Evolutionary conservation across 1,140 invertebrate species (phyloP).

Genomic region (Nephotettix cincticeps): DNA sequence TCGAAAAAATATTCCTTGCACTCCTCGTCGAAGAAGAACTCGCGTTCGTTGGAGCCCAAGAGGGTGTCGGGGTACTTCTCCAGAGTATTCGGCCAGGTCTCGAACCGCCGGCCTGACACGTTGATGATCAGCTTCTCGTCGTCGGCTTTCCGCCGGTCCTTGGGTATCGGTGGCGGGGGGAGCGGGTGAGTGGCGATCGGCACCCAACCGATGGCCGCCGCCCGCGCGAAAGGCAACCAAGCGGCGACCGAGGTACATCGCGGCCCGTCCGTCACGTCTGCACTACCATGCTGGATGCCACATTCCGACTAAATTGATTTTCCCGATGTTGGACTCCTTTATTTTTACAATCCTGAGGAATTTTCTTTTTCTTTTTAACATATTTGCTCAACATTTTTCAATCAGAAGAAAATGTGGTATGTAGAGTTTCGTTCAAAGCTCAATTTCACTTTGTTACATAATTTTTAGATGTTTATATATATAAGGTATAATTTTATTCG

Average conservation of each 20-base stretch:
- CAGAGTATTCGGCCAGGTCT: constrained; percentile 98
- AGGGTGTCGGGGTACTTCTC: constrained; percentile 99
- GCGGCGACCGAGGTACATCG: constrained; percentile 87
- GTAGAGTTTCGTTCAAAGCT: too few species aligned
- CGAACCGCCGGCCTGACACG: constrained; percentile 91
- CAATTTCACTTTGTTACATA: too few species aligned
- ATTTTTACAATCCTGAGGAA: too few species aligned
- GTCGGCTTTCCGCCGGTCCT: constrained; percentile 81
- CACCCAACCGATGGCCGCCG: constrained; percentile 98
- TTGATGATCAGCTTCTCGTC: constrained; percentile 91
- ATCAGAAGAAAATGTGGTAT: too few species aligned
- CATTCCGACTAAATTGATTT: constrained; percentile 28
- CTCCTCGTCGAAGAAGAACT: constrained; percentile 99
- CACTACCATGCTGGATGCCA: constrained; percentile 14
- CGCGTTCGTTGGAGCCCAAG: constrained; percentile 95
- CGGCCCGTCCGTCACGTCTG: neutral
- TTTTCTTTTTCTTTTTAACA: too few species aligned
- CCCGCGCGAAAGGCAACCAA: constrained; percentile 98
- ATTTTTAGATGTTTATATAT: too few species aligned
- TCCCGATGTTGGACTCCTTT: constrained; percentile 4
- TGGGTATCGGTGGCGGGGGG: constrained; percentile 88
- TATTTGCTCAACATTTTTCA: too few species aligned
- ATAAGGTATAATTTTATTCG: too few species aligned
- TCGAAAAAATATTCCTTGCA: constrained; percentile 99
- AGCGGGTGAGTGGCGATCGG: constrained; percentile 92